Base-by-base conservation (phyloP, 2,888 invertebrate genomes). In the Cheiracanthium punctorium region DNA sequence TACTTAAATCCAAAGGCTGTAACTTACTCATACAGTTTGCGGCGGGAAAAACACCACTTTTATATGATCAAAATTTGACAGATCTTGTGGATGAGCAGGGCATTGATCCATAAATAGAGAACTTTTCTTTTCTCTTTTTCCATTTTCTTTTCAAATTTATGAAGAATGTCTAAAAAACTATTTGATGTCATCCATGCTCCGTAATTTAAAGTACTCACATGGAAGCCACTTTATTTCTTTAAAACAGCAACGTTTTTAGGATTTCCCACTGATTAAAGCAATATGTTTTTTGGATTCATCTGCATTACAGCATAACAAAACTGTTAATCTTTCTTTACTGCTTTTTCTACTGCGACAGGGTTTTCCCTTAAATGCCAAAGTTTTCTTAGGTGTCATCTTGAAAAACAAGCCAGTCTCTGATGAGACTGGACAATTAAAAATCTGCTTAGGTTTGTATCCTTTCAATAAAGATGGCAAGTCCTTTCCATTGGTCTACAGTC, bases 91-190 rank as follows among this genome's bases (percentile, higher is more conserved):
- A 20, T 73, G n/a, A 17, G 32, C 73, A 17, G 32, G 73, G 29
- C 73, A 73, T 43, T 73, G 58, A 73, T 52, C 58, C 73, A 52
- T 52, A 28, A 73, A 58, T n/a, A 73, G 20, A 52, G 12, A 73
- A 73, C 32, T 29, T 73, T 58, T 0, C 12, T 0, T 73, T 52
- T 52, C 32, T 73, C 58, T 73, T 52, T 73, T 52, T 29, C 73
- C 32, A 52, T 73, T 73, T 30, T 73, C 30, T 4, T 33, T 29
- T 52, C 12, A 29, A 52, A 73, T 73, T 52, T 73, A 32, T 73
- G 58, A 48, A 73, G 43, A 24, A 71, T 41, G 37, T 52, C 17
- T 20, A 52, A 20, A 17, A 52, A 52, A 52, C 5, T 52, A 5
- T 20, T 17, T 20, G 20, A 43, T 41, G 43, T 41, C 24, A 71